phyloP scores from a whole-genome alignment of 2,113 vertebrate species.

The Danio rerio region GRCz12tu NC_133193.1:22190501-22191000 shows the following conservation, averaged over 20 bases:
- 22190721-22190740: too few relatives aligned
- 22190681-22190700: background rate
- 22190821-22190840: background rate
- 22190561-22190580: background rate
- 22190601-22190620: background rate
- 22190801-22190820: slow-evolving; percentile 18
- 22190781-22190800: slow-evolving; percentile 35
- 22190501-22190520: background rate
- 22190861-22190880: slow-evolving; percentile 20
- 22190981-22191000: background rate
- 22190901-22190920: background rate
- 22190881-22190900: slow-evolving; percentile 30
- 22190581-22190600: background rate
- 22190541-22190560: background rate
- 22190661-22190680: background rate
- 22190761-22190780: background rate
- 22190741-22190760: background rate
- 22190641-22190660: background rate
- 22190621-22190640: background rate
- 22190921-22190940: too few relatives aligned
- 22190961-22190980: background rate
- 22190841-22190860: slow-evolving; percentile 6
- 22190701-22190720: background rate
- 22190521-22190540: background rate
- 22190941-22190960: background rate